Conservation (phyloP, 2,113 vertebrate species). For the Pleuronectes platessa region DNA sequence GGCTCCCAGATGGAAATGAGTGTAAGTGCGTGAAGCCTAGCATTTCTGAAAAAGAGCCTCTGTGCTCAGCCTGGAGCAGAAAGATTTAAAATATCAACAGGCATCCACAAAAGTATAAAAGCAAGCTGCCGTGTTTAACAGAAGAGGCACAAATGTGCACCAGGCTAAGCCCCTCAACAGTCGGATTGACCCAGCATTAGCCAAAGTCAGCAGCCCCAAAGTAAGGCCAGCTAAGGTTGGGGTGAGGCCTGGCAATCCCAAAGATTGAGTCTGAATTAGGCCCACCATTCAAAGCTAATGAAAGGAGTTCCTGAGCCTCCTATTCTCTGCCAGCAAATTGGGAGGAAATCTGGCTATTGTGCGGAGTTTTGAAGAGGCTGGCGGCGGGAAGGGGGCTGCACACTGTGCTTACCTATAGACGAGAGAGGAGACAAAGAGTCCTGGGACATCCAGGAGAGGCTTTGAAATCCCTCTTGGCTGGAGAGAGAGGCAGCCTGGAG, state of each 20-base stretch:
- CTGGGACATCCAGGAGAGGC: slow-evolving; percentile 79
- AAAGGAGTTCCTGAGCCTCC: slow-evolving; percentile 88
- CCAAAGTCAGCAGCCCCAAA: slow-evolving; percentile 90
- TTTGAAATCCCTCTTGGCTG: slow-evolving; percentile 77
- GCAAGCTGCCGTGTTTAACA: slow-evolving; percentile 43
- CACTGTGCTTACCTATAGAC: slow-evolving; percentile 88
- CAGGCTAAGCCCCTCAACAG: slow-evolving; percentile 72
- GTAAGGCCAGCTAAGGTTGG: slow-evolving; percentile 88
- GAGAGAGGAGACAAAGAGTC: slow-evolving; percentile 80
- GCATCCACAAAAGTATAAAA: slow-evolving; percentile 76
- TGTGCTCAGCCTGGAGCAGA: slow-evolving; percentile 8
- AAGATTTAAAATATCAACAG: slow-evolving; percentile 44
- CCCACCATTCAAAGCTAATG: slow-evolving; percentile 88
- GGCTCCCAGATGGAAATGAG: slow-evolving; percentile 43
- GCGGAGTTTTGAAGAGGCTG: slow-evolving; percentile 85
- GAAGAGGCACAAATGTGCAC: slow-evolving; percentile 49
- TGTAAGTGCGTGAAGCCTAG: slow-evolving; percentile 31
- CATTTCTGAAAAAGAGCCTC: slow-evolving; percentile 22
- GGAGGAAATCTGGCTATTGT: slow-evolving; percentile 93
- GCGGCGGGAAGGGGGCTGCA: slow-evolving; percentile 68
- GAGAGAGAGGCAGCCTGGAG: slow-evolving; percentile 63
- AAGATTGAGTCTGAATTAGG: slow-evolving; percentile 92
- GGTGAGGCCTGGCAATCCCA: slow-evolving; percentile 86
- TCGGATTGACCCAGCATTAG: slow-evolving; percentile 91
- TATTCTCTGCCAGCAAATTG: slow-evolving; percentile 89